Base-by-base conservation (phyloP, 2,797 vertebrate genomes). In the Hyperoplus lanceolatus region DNA sequence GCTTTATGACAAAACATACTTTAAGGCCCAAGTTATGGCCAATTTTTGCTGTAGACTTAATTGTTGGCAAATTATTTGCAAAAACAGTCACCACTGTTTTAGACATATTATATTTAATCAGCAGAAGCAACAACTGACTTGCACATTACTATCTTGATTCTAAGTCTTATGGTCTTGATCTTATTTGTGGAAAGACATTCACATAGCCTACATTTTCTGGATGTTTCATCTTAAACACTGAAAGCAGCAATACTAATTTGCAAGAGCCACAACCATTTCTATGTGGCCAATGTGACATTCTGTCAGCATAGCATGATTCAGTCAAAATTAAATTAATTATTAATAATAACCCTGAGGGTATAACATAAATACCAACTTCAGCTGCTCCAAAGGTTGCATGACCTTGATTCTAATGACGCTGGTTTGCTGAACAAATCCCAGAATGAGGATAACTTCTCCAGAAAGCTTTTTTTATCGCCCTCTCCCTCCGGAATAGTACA, bases 371-470 rank as follows among this genome's bases (percentile, higher is more conserved):
- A 66, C 53, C 61, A 82, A 15, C 61, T 4, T 39, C 45, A 43
- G 16, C 51, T n/a, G 66, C 36, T n/a, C 29, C 12, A 64, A 57
- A 59, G 29, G 11, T 11, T 66, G 53, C 4, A 2, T 60, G 54
- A 84, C 84, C 72, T 83, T 86, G 45, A 60, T 4, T 0, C 21
- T 83, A 80, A 83, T 81, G 55, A 84, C 41, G 55, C 51, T 55
- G 43, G 5, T 78, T 29, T 73, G 62, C 73, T 39, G 7, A 48
- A 9, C 48, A 36, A 53, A 49, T 46, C 29, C 5, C 8, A 18
- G 21, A 57, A 59, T 18, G 4, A 73, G 43, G 15, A 50, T 57
- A 5, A 36, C 16, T 61, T 62, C 46, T 62, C 38, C 49, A 4
- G 49, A 51, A 68, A 48, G 8, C 59, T 73, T 50, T 3, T 63